phyloP scores from a whole-genome alignment of 2,797 vertebrate species.

The Heterohyrax brucei region DNA sequence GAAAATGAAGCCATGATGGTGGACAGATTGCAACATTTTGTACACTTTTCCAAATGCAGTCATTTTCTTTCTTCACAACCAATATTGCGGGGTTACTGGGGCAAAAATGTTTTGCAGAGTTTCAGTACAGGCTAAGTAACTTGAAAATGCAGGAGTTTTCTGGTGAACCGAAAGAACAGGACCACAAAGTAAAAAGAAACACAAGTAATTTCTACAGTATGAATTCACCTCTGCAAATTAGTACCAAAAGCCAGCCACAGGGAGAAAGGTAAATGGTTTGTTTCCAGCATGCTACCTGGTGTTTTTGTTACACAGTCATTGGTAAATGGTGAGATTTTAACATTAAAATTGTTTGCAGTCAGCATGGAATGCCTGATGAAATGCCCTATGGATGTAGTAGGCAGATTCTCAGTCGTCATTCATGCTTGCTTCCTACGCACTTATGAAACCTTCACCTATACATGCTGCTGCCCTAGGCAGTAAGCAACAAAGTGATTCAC shows the following conservation, averaged over 20 bases:
- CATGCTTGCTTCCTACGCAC: neutral
- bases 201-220: conserved; percentile 26
- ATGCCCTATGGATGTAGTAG: neutral
- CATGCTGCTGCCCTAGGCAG: neutral
- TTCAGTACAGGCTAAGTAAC: neutral
- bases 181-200: neutral
- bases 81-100: neutral
- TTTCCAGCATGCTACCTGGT: conserved; percentile 4
- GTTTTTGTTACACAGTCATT: conserved; percentile 51
- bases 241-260: conserved; percentile 38
- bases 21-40: conserved; percentile 63
- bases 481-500: neutral
- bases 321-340: conserved; percentile 54
- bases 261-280: conserved; percentile 32
- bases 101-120: neutral
- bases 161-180: conserved; percentile 2
- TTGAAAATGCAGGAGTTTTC: conserved; percentile 48
- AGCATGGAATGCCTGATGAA: neutral
- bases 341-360: neutral
- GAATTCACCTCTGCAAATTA: conserved; percentile 9
- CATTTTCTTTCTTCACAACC: conserved; percentile 32
- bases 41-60: conserved; percentile 27
- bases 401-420: conserved; percentile 11
- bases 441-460: conserved; percentile 45
- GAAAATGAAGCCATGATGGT: conserved; percentile 64